These are phyloP conservation scores for Lasioglossum vierecki DNA, from an alignment of 2,888 invertebrate genomes.

Conservation along the genomic window DNA sequence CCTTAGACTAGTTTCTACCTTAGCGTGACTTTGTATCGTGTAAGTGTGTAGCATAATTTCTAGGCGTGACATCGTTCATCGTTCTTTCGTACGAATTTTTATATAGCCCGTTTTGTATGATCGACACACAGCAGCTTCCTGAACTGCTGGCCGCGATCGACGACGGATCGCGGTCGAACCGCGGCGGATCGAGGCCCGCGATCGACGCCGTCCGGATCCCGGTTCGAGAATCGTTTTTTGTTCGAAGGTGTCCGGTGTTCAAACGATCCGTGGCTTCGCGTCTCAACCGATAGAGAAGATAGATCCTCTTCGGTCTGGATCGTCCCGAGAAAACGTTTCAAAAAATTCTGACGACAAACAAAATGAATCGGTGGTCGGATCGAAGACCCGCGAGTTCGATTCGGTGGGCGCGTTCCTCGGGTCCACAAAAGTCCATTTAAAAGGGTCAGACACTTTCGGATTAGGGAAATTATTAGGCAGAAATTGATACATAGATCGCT, in stretches of 20 bases:
- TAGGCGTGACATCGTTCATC: constrained; percentile 53
- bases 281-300: not conserved
- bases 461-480: constrained; percentile 24
- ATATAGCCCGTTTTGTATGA: constrained; percentile 68
- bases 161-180: constrained; percentile 31
- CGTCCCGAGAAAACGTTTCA: not conserved
- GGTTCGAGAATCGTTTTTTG: not conserved
- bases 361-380: not conserved
- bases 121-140: constrained; percentile 48
- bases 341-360: not conserved
- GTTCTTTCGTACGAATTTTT: constrained; percentile 69
- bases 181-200: constrained; percentile 27
- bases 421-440: constrained; percentile 6
- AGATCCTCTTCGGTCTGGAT: not conserved
- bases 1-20: constrained; percentile 65
- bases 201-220: constrained; percentile 31
- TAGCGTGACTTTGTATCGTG: constrained; percentile 62
- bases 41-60: constrained; percentile 66
- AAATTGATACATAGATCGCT: constrained; percentile 6
- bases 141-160: constrained; percentile 40
- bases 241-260: constrained; percentile 9
- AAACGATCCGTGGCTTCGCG: not conserved
- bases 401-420: not conserved
- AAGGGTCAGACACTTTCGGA: not conserved
- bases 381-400: not conserved